Evolutionary conservation across 2,797 vertebrate genomes (phyloP).

Genomic region (Chiloscyllium punctatum): DNA sequence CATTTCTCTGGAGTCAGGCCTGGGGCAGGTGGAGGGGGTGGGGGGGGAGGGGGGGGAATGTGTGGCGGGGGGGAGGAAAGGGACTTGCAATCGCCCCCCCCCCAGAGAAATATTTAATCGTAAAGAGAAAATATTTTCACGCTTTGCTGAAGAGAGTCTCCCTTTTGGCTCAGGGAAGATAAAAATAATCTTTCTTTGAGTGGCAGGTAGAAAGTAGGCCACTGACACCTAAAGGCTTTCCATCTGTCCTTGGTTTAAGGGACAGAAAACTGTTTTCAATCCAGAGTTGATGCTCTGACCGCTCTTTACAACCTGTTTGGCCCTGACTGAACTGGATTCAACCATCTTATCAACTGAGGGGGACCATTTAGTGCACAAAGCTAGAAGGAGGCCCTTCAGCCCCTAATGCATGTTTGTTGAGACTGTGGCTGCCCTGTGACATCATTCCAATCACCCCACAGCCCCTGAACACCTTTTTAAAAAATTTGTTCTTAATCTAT

Average conservation of each 20-base stretch:
- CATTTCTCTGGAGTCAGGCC: not conserved
- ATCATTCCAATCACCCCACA: no score
- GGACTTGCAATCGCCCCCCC: not conserved
- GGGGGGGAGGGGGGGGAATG: not conserved
- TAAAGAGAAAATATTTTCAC: slow-evolving; percentile 22
- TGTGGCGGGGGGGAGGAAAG: not conserved
- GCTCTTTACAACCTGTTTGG: not conserved
- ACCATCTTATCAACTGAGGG: not conserved
- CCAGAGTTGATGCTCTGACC: not conserved
- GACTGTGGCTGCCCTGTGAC: no score
- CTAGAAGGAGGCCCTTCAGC: not conserved
- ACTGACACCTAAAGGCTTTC: slow-evolving; percentile 22
- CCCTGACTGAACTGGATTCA: not conserved
- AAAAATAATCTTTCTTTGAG: slow-evolving; percentile 19
- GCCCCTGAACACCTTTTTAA: no score
- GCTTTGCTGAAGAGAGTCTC: slow-evolving; percentile 12
- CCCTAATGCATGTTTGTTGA: not conserved
- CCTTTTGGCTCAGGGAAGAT: slow-evolving; percentile 21
- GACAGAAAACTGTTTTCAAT: not conserved
- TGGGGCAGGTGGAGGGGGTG: no score
- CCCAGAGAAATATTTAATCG: not conserved
- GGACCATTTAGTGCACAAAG: no score
- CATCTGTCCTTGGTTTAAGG: slow-evolving; percentile 5
- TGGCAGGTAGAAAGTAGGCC: slow-evolving; percentile 22
- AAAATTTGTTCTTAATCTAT: no score